A percentile compares a stretch with the other conserved stretches of the same genome.
These are phyloP conservation scores for Cinclus mexicanus DNA, from an alignment of 2,113 vertebrate species.

Conservation along the genomic window DNA sequence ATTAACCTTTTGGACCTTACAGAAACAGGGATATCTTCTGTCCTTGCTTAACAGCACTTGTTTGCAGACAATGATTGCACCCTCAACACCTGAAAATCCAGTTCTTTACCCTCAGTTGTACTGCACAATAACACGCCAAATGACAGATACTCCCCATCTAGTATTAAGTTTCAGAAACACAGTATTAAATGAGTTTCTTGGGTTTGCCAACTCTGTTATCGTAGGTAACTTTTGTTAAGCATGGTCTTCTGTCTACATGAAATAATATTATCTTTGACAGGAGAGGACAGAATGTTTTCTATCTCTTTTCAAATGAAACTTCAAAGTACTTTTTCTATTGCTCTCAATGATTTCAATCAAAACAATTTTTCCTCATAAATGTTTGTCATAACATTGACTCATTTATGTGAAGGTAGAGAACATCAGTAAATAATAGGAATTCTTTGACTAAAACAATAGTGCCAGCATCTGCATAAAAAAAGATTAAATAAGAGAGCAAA, in stretches of 20 bases:
- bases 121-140: not conserved
- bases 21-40: not conserved
- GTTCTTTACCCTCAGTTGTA: not conserved
- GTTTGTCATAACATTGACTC: not conserved
- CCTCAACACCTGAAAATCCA: accelerated
- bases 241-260: not conserved
- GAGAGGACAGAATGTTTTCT: not conserved
- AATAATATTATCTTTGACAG: not conserved
- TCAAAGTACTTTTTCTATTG: not conserved
- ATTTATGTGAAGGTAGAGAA: not conserved
- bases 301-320: not conserved
- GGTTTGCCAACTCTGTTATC: not conserved
- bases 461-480: not conserved
- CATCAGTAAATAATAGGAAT: not conserved
- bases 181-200: not conserved
- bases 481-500: too few species aligned
- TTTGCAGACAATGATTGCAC: not conserved
- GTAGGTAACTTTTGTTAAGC: not conserved
- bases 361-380: not conserved
- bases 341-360: not conserved
- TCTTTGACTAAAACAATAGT: not conserved
- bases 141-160: not conserved
- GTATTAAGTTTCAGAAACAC: not conserved
- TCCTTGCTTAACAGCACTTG: not conserved
- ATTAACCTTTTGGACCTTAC: not conserved